Evolutionary conservation across 2,797 vertebrate genomes (phyloP), one percentile per base, ranked within the genome.

Genomic region (Coregonus sp.): DNA sequence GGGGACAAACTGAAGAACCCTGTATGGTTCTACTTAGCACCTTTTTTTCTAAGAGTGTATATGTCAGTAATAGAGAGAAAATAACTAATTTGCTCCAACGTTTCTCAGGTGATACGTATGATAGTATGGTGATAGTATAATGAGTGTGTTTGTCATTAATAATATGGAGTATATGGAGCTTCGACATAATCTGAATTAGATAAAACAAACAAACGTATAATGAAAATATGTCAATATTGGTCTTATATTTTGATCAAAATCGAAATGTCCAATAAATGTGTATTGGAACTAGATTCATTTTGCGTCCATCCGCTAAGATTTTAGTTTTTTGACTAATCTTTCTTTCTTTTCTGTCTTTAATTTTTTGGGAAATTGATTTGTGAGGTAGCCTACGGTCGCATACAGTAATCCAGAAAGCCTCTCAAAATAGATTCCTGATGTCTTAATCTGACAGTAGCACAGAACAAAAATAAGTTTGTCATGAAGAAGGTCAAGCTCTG

Each of bases 81-180:
- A 47, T 11, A 47, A 9, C 40, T 29, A 33, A 78, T 84, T 85
- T 77, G 80, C 90, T 92, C 83, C 40, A 77, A 29, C 1, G 47
- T 74, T 78, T 76, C 84, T 83, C 79, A 92, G 92, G 92, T 93
- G 84, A 87, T 88, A 82, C 81, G 72, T 78, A 73, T 83, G 76
- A 59, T 16, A n/a, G 56, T 16, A 59, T 59, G 15, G 54, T n/a
- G 1, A 59, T n/a, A 59, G 56, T 47, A 47, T 12, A 47, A 47
- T 47, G 40, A 12, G 9, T 12, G 11, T 47, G 56, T 20, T 61
- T 9, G 2, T 2, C 40, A 11, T 47, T 47, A 47, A 47, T 47
- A 47, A 47, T 47, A 47, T 47, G 40, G 40, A 12, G 40, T 47
- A 47, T 47, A 47, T 47, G 40, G 9, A 47, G 40, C 40, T 47